phyloP scores from a whole-genome alignment of 2,888 invertebrate genomes.

The Drosophila prostipennis region DNA sequence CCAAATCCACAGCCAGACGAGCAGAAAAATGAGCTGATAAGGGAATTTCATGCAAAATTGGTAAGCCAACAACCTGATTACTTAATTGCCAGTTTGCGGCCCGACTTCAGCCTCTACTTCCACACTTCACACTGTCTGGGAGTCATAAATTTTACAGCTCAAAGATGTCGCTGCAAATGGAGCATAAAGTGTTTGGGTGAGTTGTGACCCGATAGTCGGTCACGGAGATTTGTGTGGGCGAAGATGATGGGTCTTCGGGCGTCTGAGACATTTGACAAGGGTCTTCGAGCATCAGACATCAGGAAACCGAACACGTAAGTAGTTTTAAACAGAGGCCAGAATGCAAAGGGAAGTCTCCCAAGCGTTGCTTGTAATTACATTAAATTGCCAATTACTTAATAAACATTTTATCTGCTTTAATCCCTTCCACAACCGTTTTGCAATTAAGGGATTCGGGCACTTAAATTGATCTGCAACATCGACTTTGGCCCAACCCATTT shows the following conservation, averaged over 20 bases:
- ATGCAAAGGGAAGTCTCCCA: not conserved
- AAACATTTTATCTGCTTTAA: slow-evolving; percentile 3
- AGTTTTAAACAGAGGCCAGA: not conserved
- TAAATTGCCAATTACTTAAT: slow-evolving; percentile 9
- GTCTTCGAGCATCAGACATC: slow-evolving; percentile 9
- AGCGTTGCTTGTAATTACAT: slow-evolving; percentile 6
- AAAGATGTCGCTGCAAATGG: slow-evolving; percentile 52
- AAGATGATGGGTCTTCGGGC: slow-evolving; percentile 9
- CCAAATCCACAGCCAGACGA: slow-evolving; percentile 21
- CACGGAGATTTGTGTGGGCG: slow-evolving; percentile 23
- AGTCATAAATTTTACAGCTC: slow-evolving; percentile 43
- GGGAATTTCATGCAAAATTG: slow-evolving; percentile 77
- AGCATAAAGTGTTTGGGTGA: slow-evolving; percentile 38
- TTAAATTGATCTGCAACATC: slow-evolving; percentile 20
- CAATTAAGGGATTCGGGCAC: slow-evolving; percentile 19
- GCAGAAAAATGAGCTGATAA: slow-evolving; percentile 71
- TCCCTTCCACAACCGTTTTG: not conserved
- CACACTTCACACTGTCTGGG: slow-evolving; percentile 6
- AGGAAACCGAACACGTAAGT: slow-evolving; percentile 4
- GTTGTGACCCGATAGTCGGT: slow-evolving; percentile 30
- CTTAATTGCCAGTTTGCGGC: slow-evolving; percentile 62
- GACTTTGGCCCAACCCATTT: slow-evolving; percentile 3
- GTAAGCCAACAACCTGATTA: slow-evolving; percentile 78
- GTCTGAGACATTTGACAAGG: slow-evolving; percentile 30
- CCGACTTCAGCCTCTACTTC: slow-evolving; percentile 14